Evolutionary conservation across 1,140 invertebrate genomes (phyloP).

Genomic region (Ceratitis capitata): DNA sequence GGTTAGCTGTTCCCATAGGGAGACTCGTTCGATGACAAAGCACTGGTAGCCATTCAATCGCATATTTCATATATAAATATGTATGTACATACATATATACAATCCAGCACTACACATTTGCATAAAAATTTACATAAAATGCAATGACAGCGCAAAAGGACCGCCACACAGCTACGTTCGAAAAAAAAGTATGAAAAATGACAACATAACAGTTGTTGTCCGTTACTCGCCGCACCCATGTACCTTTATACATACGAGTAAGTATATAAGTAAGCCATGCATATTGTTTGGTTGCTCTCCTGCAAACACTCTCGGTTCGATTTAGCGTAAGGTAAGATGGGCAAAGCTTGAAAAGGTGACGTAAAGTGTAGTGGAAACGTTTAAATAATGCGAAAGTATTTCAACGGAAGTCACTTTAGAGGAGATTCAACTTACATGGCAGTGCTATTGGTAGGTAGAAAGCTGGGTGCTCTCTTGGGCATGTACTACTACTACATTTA

Average conservation of each 20-base stretch:
- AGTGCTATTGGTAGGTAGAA: neutral
- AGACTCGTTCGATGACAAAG: neutral
- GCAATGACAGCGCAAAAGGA: slow-evolving; percentile 24
- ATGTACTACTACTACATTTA: too few species aligned
- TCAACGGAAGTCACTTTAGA: neutral
- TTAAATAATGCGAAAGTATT: neutral
- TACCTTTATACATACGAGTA: neutral
- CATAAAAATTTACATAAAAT: slow-evolving; percentile 36
- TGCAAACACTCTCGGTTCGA: neutral
- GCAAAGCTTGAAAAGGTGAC: neutral
- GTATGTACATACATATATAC: neutral
- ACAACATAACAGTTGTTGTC: neutral
- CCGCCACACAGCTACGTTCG: neutral
- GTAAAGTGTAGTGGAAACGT: neutral
- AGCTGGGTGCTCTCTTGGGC: neutral
- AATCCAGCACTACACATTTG: neutral
- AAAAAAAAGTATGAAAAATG: neutral
- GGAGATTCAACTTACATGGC: neutral
- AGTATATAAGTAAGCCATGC: neutral
- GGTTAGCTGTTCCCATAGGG: neutral
- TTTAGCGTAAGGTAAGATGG: neutral
- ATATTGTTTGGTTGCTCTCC: neutral
- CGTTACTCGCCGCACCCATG: slow-evolving; percentile 11
- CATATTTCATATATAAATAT: neutral
- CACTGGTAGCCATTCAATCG: neutral